A percentile compares a stretch with the other conserved stretches of the same genome.
phyloP scores from a whole-genome alignment of 2,888 invertebrate genomes.

The Holacanthella duospinosa region DNA sequence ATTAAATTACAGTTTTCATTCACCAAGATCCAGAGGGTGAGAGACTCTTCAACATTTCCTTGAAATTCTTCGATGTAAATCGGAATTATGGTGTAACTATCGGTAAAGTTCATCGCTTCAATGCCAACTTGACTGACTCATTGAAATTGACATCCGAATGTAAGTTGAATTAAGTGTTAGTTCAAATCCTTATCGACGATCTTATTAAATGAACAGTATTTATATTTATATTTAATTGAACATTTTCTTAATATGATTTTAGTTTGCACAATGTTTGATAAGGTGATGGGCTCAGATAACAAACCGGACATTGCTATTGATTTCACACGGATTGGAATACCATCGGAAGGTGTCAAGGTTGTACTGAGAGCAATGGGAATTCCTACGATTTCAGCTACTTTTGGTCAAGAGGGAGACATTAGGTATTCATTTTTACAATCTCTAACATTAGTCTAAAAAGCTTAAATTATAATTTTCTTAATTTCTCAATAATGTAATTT shows the following conservation, averaged over 20 bases:
- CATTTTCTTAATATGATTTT: too few species aligned
- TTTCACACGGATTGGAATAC: slow-evolving; percentile 65
- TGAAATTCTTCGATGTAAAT: slow-evolving; percentile 3
- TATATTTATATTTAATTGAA: too few species aligned
- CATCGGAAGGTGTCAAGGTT: slow-evolving; percentile 74
- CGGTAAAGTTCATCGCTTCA: slow-evolving; percentile 8
- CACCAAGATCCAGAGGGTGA: slow-evolving; percentile 18
- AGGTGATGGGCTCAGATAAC: background rate
- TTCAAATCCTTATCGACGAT: too few species aligned
- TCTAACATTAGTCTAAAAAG: too few species aligned
- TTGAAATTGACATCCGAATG: background rate
- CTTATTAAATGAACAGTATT: too few species aligned
- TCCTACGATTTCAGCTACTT: slow-evolving; percentile 73
- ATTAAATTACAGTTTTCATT: slow-evolving; percentile 4
- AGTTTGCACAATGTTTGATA: slow-evolving; percentile 6
- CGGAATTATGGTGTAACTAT: too few species aligned
- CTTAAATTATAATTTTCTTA: too few species aligned
- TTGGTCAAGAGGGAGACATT: slow-evolving; percentile 70
- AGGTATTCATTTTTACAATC: too few species aligned
- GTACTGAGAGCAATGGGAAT: slow-evolving; percentile 66
- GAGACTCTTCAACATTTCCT: slow-evolving; percentile 18
- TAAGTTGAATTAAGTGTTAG: too few species aligned
- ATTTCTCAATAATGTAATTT: too few species aligned
- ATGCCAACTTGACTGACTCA: background rate
- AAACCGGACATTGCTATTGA: slow-evolving; percentile 47